phyloP scores from a whole-genome alignment of 2,888 invertebrate species.

The Podotricha telesiphe region DNA sequence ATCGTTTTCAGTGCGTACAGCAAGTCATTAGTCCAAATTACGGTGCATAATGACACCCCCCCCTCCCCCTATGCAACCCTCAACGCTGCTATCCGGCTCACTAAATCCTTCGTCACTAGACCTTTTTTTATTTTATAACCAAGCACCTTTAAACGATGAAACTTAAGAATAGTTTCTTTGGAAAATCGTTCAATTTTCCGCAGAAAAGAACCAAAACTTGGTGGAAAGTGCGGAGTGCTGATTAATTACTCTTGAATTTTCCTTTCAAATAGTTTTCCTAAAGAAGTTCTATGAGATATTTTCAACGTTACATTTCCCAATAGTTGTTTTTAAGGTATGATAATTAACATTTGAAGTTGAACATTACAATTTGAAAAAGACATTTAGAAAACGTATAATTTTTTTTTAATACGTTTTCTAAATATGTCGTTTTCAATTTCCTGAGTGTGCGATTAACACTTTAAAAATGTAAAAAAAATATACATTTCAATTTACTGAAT shows the following conservation, averaged over 20 bases:
- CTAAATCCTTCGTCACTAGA: slow-evolving; percentile 12
- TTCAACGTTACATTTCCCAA: neutral
- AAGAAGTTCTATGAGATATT: neutral
- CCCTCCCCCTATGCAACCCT: neutral
- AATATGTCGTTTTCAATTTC: too few species aligned
- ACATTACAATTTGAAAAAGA: too few species aligned
- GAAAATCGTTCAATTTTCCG: slow-evolving; percentile 16
- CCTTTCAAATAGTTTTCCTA: slow-evolving; percentile 9
- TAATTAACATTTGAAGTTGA: neutral
- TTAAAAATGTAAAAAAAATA: too few species aligned
- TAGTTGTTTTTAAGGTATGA: neutral
- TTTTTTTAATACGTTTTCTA: too few species aligned
- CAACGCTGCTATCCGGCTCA: neutral
- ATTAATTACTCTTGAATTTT: slow-evolving; percentile 17
- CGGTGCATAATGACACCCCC: neutral
- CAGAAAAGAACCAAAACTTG: slow-evolving; percentile 16
- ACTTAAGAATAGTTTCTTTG: slow-evolving; percentile 26
- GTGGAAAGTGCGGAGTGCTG: slow-evolving; percentile 9
- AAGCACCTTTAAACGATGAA: slow-evolving; percentile 21
- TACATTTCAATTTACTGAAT: too few species aligned
- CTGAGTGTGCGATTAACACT: too few species aligned
- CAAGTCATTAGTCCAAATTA: slow-evolving; percentile 7
- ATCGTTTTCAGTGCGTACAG: neutral
- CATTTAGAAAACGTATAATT: too few species aligned
- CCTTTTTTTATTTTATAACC: slow-evolving; percentile 24